Conservation (phyloP, 2,797 vertebrate genomes). For the Chanos chanos region DNA sequence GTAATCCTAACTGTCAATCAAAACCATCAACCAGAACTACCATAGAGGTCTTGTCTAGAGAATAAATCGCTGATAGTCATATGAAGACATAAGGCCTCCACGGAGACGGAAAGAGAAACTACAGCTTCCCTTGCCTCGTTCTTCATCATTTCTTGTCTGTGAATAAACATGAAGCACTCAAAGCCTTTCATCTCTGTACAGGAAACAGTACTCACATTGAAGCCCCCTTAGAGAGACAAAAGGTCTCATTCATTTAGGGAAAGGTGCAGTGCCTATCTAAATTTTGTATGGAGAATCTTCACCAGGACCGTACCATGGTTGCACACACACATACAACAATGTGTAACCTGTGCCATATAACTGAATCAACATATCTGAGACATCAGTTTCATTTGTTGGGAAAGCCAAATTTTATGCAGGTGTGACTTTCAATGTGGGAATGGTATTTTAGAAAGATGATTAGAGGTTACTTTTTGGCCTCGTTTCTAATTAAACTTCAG, state of each 20-base stretch:
- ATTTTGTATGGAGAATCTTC: too few relatives aligned
- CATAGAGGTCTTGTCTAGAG: constrained; percentile 43
- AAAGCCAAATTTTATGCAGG: too few relatives aligned
- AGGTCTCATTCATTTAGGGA: constrained; percentile 42
- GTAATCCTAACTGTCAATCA: not conserved
- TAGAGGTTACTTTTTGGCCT: too few relatives aligned
- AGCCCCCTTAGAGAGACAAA: constrained; percentile 59
- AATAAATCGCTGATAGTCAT: constrained; percentile 54
- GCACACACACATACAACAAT: too few relatives aligned
- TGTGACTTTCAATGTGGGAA: too few relatives aligned
- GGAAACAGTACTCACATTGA: constrained; percentile 72
- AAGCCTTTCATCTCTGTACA: constrained; percentile 64
- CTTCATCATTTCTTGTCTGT: constrained; percentile 69
- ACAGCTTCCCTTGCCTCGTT: constrained; percentile 64
- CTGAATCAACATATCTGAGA: too few relatives aligned
- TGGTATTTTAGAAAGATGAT: too few relatives aligned
- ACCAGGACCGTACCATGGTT: too few relatives aligned
- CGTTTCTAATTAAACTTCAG: too few relatives aligned
- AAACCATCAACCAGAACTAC: constrained; percentile 4
- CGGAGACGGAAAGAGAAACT: constrained; percentile 67
- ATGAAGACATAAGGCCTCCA: constrained; percentile 53
- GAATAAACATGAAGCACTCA: constrained; percentile 57
- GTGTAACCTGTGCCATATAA: too few relatives aligned
- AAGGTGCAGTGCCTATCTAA: constrained; percentile 32
- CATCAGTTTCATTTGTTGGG: too few relatives aligned